Evolutionary conservation across 2,888 invertebrate species (phyloP), one percentile per base, ranked within the genome.

Genomic region (Mimachlamys varia): DNA sequence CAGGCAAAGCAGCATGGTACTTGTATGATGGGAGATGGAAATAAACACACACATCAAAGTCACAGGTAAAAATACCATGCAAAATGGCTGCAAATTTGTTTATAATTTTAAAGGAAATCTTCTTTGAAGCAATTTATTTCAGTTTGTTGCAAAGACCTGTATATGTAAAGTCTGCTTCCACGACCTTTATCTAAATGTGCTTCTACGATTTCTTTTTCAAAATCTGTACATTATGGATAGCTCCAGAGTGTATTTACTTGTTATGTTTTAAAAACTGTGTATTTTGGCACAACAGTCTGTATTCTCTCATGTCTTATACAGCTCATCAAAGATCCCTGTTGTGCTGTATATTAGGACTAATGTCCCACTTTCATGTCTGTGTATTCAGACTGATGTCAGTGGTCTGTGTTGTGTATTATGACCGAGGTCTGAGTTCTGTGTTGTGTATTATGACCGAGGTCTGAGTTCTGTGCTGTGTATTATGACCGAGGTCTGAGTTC

Each of bases 1-100:
- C 94, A 94, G 94, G 94, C 94, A 94, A 93, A 93, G 92, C 91
- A 92, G 90, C 92, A 93, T 92, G 93, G 94, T 92, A 58, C n/a
- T n/a, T 58, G 27, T 76, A 94, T 93, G 93, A 93, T 92, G 93
- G 94, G 94, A 92, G 89, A 92, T 88, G 49, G 44, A 89, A 88
- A 90, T 76, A 50, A 53, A 53, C 50, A 53, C 50, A 88, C 55
- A 88, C 55, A 27, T 88, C 88, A 88, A 88, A 88, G 13, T 88
- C 50, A 88, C 88, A 53, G 50, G 88, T 50, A 33, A 88, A 49
- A 37, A 12, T 15, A 53, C 53, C 55, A 27, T 53, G 33, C 27
- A 88, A 88, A 88, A 50, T 88, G 33, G 19, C 88, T 33, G 76
- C 62, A 62, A 2, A 62, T 10, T 62, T n/a, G n/a, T 53, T 53